These are phyloP conservation scores for Aythya baeri DNA, from an alignment of 2,113 vertebrate genomes.

Conservation along the genomic window DNA sequence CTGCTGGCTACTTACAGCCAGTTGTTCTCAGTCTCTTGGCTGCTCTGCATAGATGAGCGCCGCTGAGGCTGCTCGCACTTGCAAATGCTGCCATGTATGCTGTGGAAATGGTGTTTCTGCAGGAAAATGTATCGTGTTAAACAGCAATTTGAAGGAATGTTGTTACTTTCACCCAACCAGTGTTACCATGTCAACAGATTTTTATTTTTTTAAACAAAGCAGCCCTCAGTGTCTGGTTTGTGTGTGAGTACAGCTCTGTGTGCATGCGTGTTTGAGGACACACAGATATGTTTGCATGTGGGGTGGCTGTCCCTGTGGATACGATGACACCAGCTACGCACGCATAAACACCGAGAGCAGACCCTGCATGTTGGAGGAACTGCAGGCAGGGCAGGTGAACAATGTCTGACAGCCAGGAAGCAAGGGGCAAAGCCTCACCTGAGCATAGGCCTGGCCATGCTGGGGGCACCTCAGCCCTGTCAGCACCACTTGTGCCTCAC, in stretches of 20 bases:
- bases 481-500: no score
- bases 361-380: background rate
- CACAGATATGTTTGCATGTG: background rate
- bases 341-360: background rate
- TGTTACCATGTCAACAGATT: background rate
- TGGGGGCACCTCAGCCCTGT: background rate
- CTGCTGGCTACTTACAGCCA: background rate
- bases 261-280: fast-evolving
- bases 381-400: fast-evolving
- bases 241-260: fast-evolving
- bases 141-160: background rate
- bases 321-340: background rate
- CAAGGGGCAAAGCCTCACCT: background rate
- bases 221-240: fast-evolving
- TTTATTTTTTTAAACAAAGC: background rate
- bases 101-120: background rate
- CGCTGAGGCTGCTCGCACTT: background rate
- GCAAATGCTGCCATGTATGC: background rate
- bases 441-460: background rate
- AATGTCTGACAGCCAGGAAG: fast-evolving
- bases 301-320: background rate
- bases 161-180: background rate
- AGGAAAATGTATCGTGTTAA: background rate
- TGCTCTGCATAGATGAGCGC: no score
- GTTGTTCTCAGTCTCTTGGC: background rate